Evolutionary conservation across 2,113 vertebrate species (phyloP), one percentile per base, ranked within the genome.

Genomic region (Calyptomena viridis): DNA sequence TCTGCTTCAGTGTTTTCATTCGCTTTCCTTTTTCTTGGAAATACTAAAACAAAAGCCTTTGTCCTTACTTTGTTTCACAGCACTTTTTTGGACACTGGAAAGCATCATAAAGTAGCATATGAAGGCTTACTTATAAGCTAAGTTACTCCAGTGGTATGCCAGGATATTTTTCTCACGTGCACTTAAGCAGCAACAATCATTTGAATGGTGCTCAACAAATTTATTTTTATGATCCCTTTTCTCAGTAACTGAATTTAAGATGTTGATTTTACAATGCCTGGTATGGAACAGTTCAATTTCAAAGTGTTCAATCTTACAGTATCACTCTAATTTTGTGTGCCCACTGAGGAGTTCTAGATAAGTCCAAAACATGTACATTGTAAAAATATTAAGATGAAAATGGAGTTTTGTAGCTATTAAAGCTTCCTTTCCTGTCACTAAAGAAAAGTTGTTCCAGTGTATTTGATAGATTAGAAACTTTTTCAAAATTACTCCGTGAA

Each of bases 11-110:
- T 30, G 19, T 31, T 93, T 92, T 40, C 5, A n/a, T 47, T 50
- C 74, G 75, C 44, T 24, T 55, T 91, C 24, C 25, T 77, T 87
- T 85, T 63, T 23, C 52, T 67, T 75, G 23, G 31, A 73, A 87
- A 62, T 56, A 87, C 52, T 69, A 91, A 25, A 96, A 86, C 30
- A 92, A 89, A 86, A 80, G 74, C n/a, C 49, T 94, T 74, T 77
- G 47, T 83, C 53, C 84, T 52, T 40, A 80, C 84, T 92, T 79
- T 89, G 58, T 85, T 92, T 84, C 53, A 81, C 5, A 18, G 60
- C 37, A 77, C 12, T 31, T 67, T 24, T 58, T 44, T 44, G 24
- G 31, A 71, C 9, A 33, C 64, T 42, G 28, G 63, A 30, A 55
- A 68, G 37, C 47, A 75, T 13, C 42, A 71, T 10, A 46, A 78